These are phyloP conservation scores for Mesorhabditis sp. DNA, from an alignment of 2,888 invertebrate genomes.

Conservation along the genomic window DNA sequence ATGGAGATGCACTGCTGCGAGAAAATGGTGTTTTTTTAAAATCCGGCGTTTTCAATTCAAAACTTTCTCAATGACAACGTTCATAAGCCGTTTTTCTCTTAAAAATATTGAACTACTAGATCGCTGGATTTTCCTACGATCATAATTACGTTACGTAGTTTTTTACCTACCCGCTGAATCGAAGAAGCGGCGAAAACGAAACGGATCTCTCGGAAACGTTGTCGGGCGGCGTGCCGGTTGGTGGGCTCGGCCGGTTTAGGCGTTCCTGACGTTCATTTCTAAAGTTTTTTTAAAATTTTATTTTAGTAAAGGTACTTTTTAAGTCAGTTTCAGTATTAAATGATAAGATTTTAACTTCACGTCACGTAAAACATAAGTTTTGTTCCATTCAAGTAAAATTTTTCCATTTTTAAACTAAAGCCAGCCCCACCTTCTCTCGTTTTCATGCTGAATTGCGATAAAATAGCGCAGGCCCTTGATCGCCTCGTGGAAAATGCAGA, in stretches of 20 bases:
- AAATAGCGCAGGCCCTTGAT: slow-evolving; percentile 39
- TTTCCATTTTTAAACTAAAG: background rate
- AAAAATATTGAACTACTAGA: no score
- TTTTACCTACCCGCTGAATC: slow-evolving; percentile 24
- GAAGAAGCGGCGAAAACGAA: slow-evolving; percentile 30
- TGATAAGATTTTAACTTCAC: no score
- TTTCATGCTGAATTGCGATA: slow-evolving; percentile 30
- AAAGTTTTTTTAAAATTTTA: background rate
- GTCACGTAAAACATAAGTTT: no score
- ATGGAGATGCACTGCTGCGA: no score
- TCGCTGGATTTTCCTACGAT: no score
- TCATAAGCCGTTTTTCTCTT: no score
- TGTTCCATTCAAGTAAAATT: background rate
- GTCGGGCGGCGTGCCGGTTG: slow-evolving; percentile 18
- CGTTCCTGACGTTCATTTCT: background rate
- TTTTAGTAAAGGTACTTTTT: background rate
- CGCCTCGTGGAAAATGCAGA: slow-evolving; percentile 49
- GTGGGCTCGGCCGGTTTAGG: background rate
- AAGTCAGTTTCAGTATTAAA: no score
- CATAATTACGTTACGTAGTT: no score
- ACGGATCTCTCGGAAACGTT: slow-evolving; percentile 26
- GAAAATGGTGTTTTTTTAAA: no score
- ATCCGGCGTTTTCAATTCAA: no score
- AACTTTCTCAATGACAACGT: no score
- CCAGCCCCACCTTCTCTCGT: slow-evolving; percentile 9